These are phyloP conservation scores for Pseudoips prasinana DNA, from an alignment of 2,888 invertebrate species.

Conservation along the genomic window DNA sequence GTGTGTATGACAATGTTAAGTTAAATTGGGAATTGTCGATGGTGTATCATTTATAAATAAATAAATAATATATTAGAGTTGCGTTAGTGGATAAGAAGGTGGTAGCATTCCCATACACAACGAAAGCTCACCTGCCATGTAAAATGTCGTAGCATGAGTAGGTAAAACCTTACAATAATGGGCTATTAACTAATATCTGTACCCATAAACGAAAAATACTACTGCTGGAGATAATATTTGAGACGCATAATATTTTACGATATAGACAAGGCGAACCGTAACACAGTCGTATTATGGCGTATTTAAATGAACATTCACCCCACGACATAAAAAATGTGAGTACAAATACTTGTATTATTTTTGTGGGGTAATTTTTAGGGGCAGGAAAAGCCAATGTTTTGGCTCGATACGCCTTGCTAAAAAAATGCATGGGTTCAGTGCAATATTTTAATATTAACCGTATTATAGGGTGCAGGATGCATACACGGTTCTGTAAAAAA, in stretches of 20 bases:
- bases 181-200: no score
- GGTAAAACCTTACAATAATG: no score
- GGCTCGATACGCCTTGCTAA: constrained; percentile 57
- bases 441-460: constrained; percentile 82
- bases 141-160: no score
- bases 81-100: no score
- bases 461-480: constrained; percentile 70
- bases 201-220: constrained; percentile 7
- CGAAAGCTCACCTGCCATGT: no score
- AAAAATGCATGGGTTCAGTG: constrained; percentile 74
- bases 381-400: constrained; percentile 73
- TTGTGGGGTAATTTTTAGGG: constrained; percentile 60
- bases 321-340: constrained; percentile 59
- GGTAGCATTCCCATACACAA: no score
- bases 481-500: constrained; percentile 49
- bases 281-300: constrained; percentile 28
- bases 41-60: no score
- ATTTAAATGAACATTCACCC: constrained; percentile 62
- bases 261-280: constrained; percentile 36
- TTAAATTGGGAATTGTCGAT: no score
- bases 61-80: no score
- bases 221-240: constrained; percentile 20
- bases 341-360: constrained; percentile 78
- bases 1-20: no score
- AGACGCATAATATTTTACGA: constrained; percentile 30